Base-by-base conservation (phyloP, 2,113 vertebrate species). In the Lates calcarifer region DNA sequence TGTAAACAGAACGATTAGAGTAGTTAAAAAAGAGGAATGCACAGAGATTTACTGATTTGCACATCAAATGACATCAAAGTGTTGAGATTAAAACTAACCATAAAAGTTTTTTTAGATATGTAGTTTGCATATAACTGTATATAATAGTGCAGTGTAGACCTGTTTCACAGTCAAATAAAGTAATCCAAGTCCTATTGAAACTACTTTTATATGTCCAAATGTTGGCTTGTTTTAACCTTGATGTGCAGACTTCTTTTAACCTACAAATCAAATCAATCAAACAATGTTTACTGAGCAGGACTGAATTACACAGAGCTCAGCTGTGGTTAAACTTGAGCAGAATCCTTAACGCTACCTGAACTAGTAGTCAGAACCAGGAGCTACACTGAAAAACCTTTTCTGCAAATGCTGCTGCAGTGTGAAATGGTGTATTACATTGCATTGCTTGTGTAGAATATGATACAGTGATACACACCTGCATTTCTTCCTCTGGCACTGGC, bases 381-480 rank as follows among this genome's bases (percentile, higher is more conserved):
- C 20, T 18, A 20, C 56, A 18, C 24, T 56, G 57, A 35, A 6
- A 18, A 20, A 47, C 6, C 13, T 0, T 49, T 10, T 31, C 13
- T 43, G 47, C 37, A 56, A 33, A n/a, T 6, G 4, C 17, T 31
- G 9, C 51, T 47, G 51, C 26, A 41, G 20, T 22, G 41, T n/a
- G 11, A 73, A 72, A 72, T 22, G 39, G 12, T 13, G 11, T 12
- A 41, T 4, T 4, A 7, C 7, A 9, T 55, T 39, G 14, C 18
- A 22, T 9, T n/a, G 6, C 22, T 37, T 29, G 13, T 49, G 12
- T 45, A 47, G 5, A 58, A 26, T 13, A 31, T 11, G 4, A n/a
- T 0, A 14, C 1, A 70, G 57, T 39, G 22, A 31, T 22, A 79
- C 94, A 73, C 83, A 98, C 97, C 96, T 96, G 94, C 77, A 89